These are phyloP conservation scores for Brachirus orientalis DNA, from an alignment of 2,113 vertebrate species.

Conservation along the genomic window DNA sequence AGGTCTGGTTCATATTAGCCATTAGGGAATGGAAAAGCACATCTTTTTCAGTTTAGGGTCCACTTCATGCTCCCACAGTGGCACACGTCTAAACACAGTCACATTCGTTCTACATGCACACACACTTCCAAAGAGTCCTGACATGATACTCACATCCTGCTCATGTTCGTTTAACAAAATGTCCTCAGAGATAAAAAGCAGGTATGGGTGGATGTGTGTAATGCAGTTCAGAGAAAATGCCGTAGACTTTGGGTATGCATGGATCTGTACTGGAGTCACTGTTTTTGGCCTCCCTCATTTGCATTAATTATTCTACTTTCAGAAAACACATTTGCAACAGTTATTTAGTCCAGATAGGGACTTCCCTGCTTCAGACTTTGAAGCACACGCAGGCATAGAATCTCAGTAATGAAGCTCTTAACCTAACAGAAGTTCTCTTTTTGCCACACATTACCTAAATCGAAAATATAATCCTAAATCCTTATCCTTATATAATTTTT, in stretches of 20 bases:
- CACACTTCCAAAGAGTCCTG: constrained; percentile 50
- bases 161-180: constrained; percentile 54
- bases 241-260: constrained; percentile 42
- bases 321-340: constrained; percentile 41
- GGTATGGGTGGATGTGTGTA: constrained; percentile 46
- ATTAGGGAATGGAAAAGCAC: constrained; percentile 69
- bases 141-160: constrained; percentile 67
- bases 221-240: constrained; percentile 34
- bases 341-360: constrained; percentile 51
- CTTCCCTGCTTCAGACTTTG: background rate
- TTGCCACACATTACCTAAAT: background rate
- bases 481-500: too few relatives aligned
- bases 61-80: constrained; percentile 66
- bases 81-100: constrained; percentile 71
- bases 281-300: constrained; percentile 55
- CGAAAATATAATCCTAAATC: background rate
- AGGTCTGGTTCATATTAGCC: constrained; percentile 76
- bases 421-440: background rate
- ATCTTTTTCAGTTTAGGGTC: constrained; percentile 79
- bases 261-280: constrained; percentile 24
- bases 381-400: background rate
- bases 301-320: constrained; percentile 54
- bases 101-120: constrained; percentile 58
- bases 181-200: constrained; percentile 54
- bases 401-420: background rate